Base-by-base conservation (phyloP, 2,888 invertebrate species). In the Pristionchus japonicus region DNA sequence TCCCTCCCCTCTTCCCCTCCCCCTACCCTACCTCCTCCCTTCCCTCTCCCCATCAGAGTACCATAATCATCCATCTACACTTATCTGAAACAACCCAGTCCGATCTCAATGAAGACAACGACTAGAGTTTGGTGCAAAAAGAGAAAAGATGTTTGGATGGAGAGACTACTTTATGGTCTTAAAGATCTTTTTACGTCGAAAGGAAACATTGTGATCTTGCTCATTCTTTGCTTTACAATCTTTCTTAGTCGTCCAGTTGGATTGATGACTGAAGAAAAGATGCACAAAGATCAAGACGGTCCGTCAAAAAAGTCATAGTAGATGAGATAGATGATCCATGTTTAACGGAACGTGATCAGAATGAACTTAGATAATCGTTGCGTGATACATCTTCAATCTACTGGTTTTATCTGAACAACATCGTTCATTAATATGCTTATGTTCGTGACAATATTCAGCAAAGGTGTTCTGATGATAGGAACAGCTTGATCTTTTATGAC, bases 41-140 rank as follows among this genome's bases (percentile, higher is more conserved):
- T 20, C 52, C 0, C 27, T 11, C 40, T 27, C 82, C 57, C 27
- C 20, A n/a, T 37, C 57, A n/a, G 9, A 34, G 64, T 40, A 89
- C 57, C 15, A 64, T 47, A 80, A 90, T 90, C 88, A 91, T 90
- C 49, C 47, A 23, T 43, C 13, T 4, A 23, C 40, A 47, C 40
- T 91, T 89, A 57, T 88, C 88, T 83, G 83, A 83, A 83, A 83
- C 52, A 83, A 23, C 34, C 20, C 43, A 47, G 34, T 47, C 17
- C 77, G 23, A 93, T 34, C 47, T 47, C 43, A 47, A 77, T 43
- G 40, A 74, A 23, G 31, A 67, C 70, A 40, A 77, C 20, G 85
- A 85, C 64, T 49, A 85, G 27, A 64, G 37, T 64, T 27, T 64
- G 27, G 31, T 31, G n/a, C 40, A 27, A 47, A 85, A 64, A 64